Evolutionary conservation across 2,113 vertebrate genomes (phyloP).

Genomic region (Ceyx margarethae): DNA sequence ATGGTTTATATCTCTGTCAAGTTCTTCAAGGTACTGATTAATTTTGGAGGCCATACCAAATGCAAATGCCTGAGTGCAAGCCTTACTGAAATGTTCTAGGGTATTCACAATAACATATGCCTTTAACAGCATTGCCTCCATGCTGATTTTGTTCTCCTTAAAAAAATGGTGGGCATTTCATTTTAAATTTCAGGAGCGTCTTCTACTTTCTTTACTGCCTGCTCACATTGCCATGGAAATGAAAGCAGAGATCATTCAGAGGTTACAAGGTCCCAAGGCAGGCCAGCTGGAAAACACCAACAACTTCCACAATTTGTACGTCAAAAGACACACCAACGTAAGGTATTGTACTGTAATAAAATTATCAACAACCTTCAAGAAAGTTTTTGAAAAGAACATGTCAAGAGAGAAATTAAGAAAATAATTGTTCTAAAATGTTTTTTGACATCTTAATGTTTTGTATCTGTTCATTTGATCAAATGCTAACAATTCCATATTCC

Average conservation of each 20-base stretch:
- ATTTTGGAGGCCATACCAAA: background rate
- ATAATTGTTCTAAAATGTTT: background rate
- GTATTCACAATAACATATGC: accelerated
- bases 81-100: background rate
- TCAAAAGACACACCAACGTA: constrained; percentile 95
- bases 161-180: background rate
- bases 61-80: background rate
- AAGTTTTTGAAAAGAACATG: background rate
- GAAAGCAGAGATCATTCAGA: constrained; percentile 98
- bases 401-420: background rate
- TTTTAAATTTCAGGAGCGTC: constrained; percentile 84
- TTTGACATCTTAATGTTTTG: background rate
- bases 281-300: constrained; percentile 96
- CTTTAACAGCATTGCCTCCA: background rate
- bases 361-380: background rate
- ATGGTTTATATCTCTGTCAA: background rate
- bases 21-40: background rate
- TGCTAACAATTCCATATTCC: background rate
- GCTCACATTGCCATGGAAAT: constrained; percentile 97
- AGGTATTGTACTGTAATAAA: constrained; percentile 72
- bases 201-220: constrained; percentile 91
- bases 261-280: constrained; percentile 93
- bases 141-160: background rate
- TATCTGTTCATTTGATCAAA: background rate
- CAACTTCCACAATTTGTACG: constrained; percentile 98